Evolutionary conservation across 1,140 invertebrate species (phyloP).

Genomic region (Drosophila pectinifera): DNA sequence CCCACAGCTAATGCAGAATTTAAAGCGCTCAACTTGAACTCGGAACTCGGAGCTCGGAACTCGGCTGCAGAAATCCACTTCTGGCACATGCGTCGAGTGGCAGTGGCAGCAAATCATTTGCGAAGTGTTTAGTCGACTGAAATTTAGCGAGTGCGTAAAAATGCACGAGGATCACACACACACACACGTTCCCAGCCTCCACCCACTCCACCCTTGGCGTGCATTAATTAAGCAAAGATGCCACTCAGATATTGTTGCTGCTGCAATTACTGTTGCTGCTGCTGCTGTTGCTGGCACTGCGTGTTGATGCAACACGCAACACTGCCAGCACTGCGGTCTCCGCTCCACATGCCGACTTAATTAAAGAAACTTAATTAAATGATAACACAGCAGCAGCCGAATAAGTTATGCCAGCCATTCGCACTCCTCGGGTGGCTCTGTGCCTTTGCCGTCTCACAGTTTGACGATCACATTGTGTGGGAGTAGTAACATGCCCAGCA

Average conservation of each 20-base stretch:
- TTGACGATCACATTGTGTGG: slow-evolving; percentile 33
- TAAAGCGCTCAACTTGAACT: slow-evolving; percentile 48
- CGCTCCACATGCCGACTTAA: slow-evolving; percentile 68
- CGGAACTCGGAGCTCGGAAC: too few relatives aligned
- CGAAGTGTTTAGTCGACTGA: slow-evolving; percentile 33
- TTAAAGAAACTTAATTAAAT: slow-evolving; percentile 83
- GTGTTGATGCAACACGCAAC: slow-evolving; percentile 63
- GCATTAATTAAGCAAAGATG: slow-evolving; percentile 74
- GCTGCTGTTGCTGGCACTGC: slow-evolving; percentile 26
- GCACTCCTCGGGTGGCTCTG: slow-evolving; percentile 21
- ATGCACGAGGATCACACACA: slow-evolving; percentile 22
- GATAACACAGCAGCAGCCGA: slow-evolving; percentile 71
- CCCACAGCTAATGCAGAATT: slow-evolving; percentile 47
- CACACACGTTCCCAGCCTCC: slow-evolving; percentile 4
- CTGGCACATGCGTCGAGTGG: slow-evolving; percentile 23
- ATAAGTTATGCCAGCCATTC: slow-evolving; percentile 71
- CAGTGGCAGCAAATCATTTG: slow-evolving; percentile 41
- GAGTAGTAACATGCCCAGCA: slow-evolving; percentile 30
- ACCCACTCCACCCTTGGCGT: not conserved
- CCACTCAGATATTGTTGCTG: slow-evolving; percentile 43
- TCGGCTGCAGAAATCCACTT: slow-evolving; percentile 25
- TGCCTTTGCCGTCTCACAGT: slow-evolving; percentile 21
- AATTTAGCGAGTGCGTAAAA: slow-evolving; percentile 41
- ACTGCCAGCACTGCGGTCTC: slow-evolving; percentile 44
- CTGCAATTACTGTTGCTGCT: slow-evolving; percentile 13